Base-by-base conservation (phyloP, 2,888 invertebrate genomes). In the Heliconius sara region DNA sequence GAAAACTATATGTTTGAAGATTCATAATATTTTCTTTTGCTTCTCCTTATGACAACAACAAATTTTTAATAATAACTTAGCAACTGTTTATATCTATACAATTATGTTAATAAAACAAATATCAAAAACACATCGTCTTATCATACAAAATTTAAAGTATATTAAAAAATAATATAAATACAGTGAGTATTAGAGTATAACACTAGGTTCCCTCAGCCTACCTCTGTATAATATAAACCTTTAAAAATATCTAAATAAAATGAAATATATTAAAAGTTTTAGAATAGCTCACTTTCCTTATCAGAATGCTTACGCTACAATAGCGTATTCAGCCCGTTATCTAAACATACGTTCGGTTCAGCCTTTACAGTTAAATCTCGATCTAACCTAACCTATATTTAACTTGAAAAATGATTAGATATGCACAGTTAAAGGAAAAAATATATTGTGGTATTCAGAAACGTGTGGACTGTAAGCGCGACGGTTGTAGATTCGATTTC, bases 251-350 rank as follows among this genome's bases (percentile, higher is more conserved):
- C n/a, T 3, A n/a, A 60, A 60, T n/a, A 60, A n/a, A 27, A 47
- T 6, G 2, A 65, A 43, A 27, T 47, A 9, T 27, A 12, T 19
- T 13, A 75, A 75, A 75, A 25, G 22, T 75, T 75, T 47, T 60
- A 77, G 82, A 80, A 75, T 80, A 30, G 22, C 72, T 52, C 80
- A 60, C 73, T 47, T 71, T 30, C 70, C 71, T 82, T 82, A 82
- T 82, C 82, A 67, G 65, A 71, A 70, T 74, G 30, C 77, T 79
- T 79, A 77, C 78, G 81, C 76, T 78, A 78, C 77, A 79, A 79
- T 79, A 73, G 76, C 74, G 71, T 80, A 80, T 77, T 76, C 77
- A 57, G 68, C 74, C 78, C 78, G 75, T 77, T 80, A 79, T 82
- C 79, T 80, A 68, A 75, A 77, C 80, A 77, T 77, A 80, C 77